Conservation (phyloP, 2,888 invertebrate genomes). For the Yponomeuta plumbellus region DNA sequence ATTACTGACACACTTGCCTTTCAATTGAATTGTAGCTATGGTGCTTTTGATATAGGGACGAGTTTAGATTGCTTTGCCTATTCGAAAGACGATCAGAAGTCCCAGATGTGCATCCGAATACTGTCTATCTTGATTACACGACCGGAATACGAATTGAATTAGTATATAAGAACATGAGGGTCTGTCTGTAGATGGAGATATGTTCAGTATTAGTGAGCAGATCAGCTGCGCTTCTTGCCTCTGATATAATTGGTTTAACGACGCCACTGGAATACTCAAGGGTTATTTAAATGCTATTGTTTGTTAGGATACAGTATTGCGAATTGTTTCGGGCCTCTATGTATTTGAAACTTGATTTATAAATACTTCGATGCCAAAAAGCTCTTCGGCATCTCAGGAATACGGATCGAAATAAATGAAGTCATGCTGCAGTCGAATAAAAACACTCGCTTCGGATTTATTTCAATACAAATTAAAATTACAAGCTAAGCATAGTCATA, state of each 20-base stretch:
- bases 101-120: constrained; percentile 63
- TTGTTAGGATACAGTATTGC: constrained; percentile 18
- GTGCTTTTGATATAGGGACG: not conserved
- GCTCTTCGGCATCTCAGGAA: not conserved
- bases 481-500: not conserved
- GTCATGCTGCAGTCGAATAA: not conserved
- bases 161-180: constrained; percentile 29
- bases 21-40: not conserved
- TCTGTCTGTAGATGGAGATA: constrained; percentile 1
- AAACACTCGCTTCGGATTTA: not conserved
- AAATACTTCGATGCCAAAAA: not conserved
- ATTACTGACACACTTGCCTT: not conserved
- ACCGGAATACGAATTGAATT: constrained; percentile 64
- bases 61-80: not conserved
- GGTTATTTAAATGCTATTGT: constrained; percentile 17
- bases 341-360: not conserved
- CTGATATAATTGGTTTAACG: constrained; percentile 48
- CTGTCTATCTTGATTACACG: constrained; percentile 63
- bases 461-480: not conserved
- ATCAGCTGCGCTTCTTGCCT: constrained; percentile 53
- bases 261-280: constrained; percentile 42
- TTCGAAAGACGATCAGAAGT: constrained; percentile 33
- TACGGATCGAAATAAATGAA: not conserved
- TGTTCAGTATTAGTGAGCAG: constrained; percentile 32
- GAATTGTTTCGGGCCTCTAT: constrained; percentile 29